Base-by-base conservation (phyloP, 1,140 invertebrate species). In the Drosophila nannoptera region DNA sequence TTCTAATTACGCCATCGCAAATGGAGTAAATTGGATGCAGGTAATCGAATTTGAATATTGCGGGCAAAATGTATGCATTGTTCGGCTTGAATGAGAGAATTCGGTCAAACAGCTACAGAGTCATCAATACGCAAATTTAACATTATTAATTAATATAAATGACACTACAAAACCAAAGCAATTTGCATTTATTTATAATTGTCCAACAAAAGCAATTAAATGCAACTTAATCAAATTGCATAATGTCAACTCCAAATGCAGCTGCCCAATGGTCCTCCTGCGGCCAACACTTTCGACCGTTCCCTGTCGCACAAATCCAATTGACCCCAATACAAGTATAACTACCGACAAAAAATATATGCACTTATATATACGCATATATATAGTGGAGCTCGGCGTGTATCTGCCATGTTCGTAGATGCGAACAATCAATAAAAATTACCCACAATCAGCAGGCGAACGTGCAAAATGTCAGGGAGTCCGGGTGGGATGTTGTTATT, bases 161-260 rank as follows among this genome's bases (percentile, higher is more conserved):
- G 73, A 31, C 61, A 73, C 61, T 65, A 63, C 64, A 50, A 58
- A 62, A 66, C 60, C 75, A 66, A 67, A 69, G 64, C 75, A 78
- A 82, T 83, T 83, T 83, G 72, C 67, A 77, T 78, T 78, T 75
- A 83, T 78, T 78, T 75, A 80, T 83, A 66, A 75, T 77, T 65
- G 65, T 64, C 45, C 32, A 78, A 63, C 78, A 75, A 83, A 83
- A 78, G 75, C 78, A 83, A 83, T 83, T 83, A 83, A 83, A 83
- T 75, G 71, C 65, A 75, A 75, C 78, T 83, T 83, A 83, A 83
- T 84, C 75, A 84, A 83, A 83, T 73, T 76, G 76, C 72, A 83
- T 73, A 75, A 72, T 81, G 75, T 62, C 78, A 83, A 71, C 72
- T 83, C 60, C 72, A 82, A 82, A 82, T 82, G 75, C 78, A 76